Base-by-base conservation (phyloP, 2,888 invertebrate genomes). In the Coelopa pilipes region DNA sequence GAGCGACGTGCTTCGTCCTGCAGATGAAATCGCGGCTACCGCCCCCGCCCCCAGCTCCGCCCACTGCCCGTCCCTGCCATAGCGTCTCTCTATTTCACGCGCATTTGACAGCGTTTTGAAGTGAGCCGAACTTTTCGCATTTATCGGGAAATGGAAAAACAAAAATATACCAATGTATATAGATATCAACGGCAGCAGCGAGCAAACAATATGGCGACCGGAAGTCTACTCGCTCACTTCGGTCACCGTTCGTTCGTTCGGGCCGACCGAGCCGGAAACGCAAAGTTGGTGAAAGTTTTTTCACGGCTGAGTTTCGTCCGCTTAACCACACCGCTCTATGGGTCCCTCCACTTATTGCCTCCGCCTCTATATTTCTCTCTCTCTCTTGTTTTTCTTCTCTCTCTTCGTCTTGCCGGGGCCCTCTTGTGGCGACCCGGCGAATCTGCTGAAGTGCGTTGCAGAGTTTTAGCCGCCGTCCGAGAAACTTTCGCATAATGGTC, bases 401-500 rank as follows among this genome's bases (percentile, higher is more conserved):
- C 34, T 34, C 34, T 34, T 34, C 34, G 2, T 34, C 7, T 34
- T 34, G 4, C 34, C 34, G 17, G 17, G 15, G 17, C 19, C 10
- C 46, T 34, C 15, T 17, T 34, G 34, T 34, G 34, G 34, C 34
- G 34, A 34, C 34, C 34, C 34, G 34, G 34, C 34, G 34, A 34
- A 34, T 34, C 34, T 19, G n/a, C 45, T 55, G 67, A 12, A 55
- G 34, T 45, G 55, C 53, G n/a, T 46, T 34, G 2, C 55, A 7
- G 46, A 45, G 17, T 68, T 65, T 68, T 68, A 24, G 68, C 46
- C 24, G 66, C 45, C 55, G 67, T 53, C 67, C 53, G 45, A 47
- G 59, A 69, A 66, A 66, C 34, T 55, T 69, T 69, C 57, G 46
- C 69, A 69, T 69, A 69, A 69, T 68, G 67, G 55, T 57, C 47